phyloP scores from a whole-genome alignment of 2,888 invertebrate genomes.

The Oxytorus armatus region DNA sequence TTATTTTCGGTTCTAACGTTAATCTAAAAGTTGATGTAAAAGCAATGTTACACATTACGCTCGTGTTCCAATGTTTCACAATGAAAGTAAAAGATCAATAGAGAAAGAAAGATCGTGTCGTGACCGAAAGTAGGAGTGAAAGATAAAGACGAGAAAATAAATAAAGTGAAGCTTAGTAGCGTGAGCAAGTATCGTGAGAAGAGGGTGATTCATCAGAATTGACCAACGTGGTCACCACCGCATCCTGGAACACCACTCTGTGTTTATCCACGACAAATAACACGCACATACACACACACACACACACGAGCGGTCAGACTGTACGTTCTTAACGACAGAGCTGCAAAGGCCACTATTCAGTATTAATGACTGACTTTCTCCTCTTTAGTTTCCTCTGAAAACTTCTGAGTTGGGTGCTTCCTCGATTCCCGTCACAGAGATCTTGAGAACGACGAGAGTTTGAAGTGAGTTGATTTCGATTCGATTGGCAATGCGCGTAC shows the following conservation, averaged over 20 bases:
- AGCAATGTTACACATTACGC: slow-evolving; percentile 2
- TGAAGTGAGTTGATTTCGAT: not conserved
- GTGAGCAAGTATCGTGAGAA: slow-evolving; percentile 71
- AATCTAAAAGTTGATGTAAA: not conserved
- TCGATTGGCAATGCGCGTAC: not conserved
- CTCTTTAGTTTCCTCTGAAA: slow-evolving; percentile 69
- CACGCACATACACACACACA: slow-evolving; percentile 16
- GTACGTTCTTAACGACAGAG: slow-evolving; percentile 46
- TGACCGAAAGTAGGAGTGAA: slow-evolving; percentile 10
- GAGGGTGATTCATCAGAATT: slow-evolving; percentile 66
- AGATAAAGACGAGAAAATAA: slow-evolving; percentile 47
- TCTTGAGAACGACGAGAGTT: slow-evolving; percentile 17
- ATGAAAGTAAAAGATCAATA: slow-evolving; percentile 44
- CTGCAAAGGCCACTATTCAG: slow-evolving; percentile 51
- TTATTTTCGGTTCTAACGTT: not conserved
- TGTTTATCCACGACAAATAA: slow-evolving; percentile 55
- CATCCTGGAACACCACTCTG: slow-evolving; percentile 54
- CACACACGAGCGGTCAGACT: slow-evolving; percentile 4
- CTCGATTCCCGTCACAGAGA: slow-evolving; percentile 31
- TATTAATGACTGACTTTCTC: slow-evolving; percentile 75
- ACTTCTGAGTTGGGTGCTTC: slow-evolving; percentile 49
- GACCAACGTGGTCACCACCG: slow-evolving; percentile 73
- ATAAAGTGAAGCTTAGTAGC: slow-evolving; percentile 29
- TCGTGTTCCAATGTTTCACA: slow-evolving; percentile 29
- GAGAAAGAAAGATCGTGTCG: slow-evolving; percentile 49